Base-by-base conservation (phyloP, 2,797 vertebrate genomes). In the Fundulus diaphanus region DNA sequence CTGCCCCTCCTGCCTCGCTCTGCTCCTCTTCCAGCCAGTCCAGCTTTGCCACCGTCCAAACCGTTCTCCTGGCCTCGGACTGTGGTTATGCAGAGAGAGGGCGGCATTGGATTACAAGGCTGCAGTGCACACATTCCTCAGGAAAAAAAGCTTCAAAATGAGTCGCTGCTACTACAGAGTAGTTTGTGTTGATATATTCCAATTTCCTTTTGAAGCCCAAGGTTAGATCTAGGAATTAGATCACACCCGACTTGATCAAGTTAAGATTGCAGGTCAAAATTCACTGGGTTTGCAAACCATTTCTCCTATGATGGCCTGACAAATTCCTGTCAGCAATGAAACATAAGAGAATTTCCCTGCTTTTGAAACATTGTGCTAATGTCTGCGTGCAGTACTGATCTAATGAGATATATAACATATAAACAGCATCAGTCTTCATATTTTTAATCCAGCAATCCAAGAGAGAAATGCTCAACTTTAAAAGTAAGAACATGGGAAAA, bases 11-110 rank as follows among this genome's bases (percentile, higher is more conserved):
- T 95, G 66, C 97, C 98, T 90, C 98, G 95, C 90, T 99, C 98
- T 7, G 95, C 95, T 80, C 97, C 97, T 95, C 98, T 95, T 84
- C 96, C 97, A 37, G 95, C 95, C 18, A 97, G 84, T 40, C 96
- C 97, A 73, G 93, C 93, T 91, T 97, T 99, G 35, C 93, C 90
- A 46, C 96, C 96, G 44, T 99, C 98, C 73, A 99, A 85, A 68
- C 98, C 98, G 16, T 99, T 99, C 92, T 99, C 98, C 93, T 99
- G 98, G 81, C 97, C 97, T 63, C 98, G 97, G 92, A 98, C 98
- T 99, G 84, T 5, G 73, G 66, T 77, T 46, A 59, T 65, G 27
- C 71, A 27, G 35, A 70, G 13, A 81, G 11, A 75, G 20, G 73
- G 67, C 1, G 0, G 3, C 27, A 65, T 82, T 22, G 74, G 11